Evolutionary conservation across 2,797 vertebrate species (phyloP), one percentile per base, ranked within the genome.

Genomic region (Hylomyscus alleni): DNA sequence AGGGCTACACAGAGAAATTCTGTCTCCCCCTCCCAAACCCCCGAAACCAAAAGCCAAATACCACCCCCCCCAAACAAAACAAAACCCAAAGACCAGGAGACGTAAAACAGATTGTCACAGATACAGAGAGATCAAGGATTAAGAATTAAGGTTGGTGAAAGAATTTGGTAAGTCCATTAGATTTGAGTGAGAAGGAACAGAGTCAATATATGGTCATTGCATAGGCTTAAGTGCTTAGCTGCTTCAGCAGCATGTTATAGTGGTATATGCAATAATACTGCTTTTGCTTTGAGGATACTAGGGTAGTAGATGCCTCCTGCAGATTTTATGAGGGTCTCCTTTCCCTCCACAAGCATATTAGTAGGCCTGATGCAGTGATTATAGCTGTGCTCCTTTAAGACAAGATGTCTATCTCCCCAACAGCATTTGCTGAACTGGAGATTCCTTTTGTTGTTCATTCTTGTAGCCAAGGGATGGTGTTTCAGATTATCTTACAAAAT

Each of bases 61-160:
- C 14, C 7, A 62, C 37, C 20, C 69, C 3, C n/a, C 69, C n/a
- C 20, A 73, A 69, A 67, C 6, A n/a, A 72, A 69, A 1, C 67
- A 7, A 40, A 75, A 40, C 1, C 67, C 9, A 40, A 75, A 75
- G 22, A 75, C 40, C 22, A 82, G 54, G 22, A 58, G 24, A 82
- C 7, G 14, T 60, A 62, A 62, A 62, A 62, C 2, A 83, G 31
- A 29, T 1, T 56, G 40, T 67, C 37, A 65, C 17, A 73, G 54
- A 62, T 29, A 5, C 56, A 83, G 11, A 75, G 72, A 75, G 34
- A 20, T 73, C 37, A 84, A 89, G 78, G 60, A 91, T 76, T 88
- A 56, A 95, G 81, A 75, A 58, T 65, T 54, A 96, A 84, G 77
- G 54, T 65, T 77, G 60, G 81, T n/a, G 76, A 81, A 93, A 72